Evolutionary conservation across 2,797 vertebrate species (phyloP).

Genomic region (Arctocebus calabarensis): DNA sequence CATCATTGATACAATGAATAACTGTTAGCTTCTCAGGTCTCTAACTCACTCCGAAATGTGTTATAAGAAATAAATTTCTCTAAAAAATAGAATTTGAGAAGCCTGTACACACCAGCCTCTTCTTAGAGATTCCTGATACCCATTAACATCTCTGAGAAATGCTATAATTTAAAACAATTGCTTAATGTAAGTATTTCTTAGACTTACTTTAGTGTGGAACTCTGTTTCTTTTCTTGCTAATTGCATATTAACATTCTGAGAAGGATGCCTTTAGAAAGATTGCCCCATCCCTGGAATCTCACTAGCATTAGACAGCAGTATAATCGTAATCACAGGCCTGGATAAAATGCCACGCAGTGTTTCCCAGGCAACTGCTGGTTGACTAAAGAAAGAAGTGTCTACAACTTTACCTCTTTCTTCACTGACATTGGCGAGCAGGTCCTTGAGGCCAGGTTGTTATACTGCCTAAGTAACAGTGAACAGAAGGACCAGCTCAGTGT

Average conservation of each 20-base stretch:
- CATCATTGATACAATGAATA: neutral
- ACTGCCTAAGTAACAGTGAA: neutral
- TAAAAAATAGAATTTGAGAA: neutral
- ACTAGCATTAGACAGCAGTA: neutral
- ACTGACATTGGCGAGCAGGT: neutral
- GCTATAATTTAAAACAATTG: neutral
- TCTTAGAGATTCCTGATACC: neutral
- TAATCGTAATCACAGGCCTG: neutral
- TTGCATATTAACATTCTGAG: neutral
- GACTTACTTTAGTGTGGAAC: neutral
- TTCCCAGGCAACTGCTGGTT: neutral
- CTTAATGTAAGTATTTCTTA: neutral
- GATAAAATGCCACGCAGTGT: neutral
- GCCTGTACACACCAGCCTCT: neutral
- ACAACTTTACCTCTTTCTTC: neutral
- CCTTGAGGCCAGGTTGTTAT: neutral
- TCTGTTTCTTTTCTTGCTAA: neutral
- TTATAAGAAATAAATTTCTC: neutral
- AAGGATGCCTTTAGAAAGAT: neutral
- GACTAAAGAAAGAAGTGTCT: neutral
- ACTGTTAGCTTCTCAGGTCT: neutral
- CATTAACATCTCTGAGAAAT: conserved; percentile 20
- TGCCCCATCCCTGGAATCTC: neutral
- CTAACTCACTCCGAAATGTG: neutral
- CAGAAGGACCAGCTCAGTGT: neutral